These are phyloP conservation scores for Hedya salicella DNA, from an alignment of 2,888 invertebrate genomes.

Conservation along the genomic window DNA sequence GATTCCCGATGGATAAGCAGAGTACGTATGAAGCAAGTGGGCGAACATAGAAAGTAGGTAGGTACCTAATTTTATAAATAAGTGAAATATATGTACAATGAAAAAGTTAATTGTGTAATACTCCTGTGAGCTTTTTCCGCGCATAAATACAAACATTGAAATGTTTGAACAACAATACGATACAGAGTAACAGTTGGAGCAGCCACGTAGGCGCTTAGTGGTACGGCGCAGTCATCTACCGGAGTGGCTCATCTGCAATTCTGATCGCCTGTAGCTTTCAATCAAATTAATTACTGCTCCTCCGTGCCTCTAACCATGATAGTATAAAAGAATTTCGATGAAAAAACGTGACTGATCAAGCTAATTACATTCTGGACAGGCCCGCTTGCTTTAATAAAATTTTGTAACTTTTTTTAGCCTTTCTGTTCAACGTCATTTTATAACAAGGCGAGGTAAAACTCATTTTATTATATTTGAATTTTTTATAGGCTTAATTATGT, in stretches of 20 bases:
- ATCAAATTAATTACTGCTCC: conserved; percentile 74
- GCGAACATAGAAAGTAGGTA: too few relatives aligned
- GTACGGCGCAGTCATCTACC: conserved; percentile 48
- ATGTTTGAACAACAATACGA: neutral
- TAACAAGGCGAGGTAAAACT: conserved; percentile 28
- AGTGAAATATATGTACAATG: too few relatives aligned
- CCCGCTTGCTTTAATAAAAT: conserved; percentile 40
- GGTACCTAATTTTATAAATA: too few relatives aligned
- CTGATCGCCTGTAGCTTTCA: conserved; percentile 71
- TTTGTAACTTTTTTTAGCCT: conserved; percentile 33
- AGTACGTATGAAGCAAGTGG: too few relatives aligned
- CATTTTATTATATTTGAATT: conserved; percentile 14
- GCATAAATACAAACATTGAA: too few relatives aligned
- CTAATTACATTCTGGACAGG: conserved; percentile 46
- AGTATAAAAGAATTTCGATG: conserved; percentile 61
- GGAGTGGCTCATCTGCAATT: conserved; percentile 66
- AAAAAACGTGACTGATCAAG: conserved; percentile 54
- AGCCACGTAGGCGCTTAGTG: conserved; percentile 28
- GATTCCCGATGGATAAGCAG: too few relatives aligned
- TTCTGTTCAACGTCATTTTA: conserved; percentile 34
- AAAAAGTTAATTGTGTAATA: too few relatives aligned
- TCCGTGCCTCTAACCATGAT: conserved; percentile 59
- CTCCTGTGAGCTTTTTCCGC: too few relatives aligned
- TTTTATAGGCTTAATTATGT: neutral
- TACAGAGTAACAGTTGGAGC: conserved; percentile 9